Conservation (phyloP, 2,113 vertebrate species). For the Serilophus lunatus region DNA sequence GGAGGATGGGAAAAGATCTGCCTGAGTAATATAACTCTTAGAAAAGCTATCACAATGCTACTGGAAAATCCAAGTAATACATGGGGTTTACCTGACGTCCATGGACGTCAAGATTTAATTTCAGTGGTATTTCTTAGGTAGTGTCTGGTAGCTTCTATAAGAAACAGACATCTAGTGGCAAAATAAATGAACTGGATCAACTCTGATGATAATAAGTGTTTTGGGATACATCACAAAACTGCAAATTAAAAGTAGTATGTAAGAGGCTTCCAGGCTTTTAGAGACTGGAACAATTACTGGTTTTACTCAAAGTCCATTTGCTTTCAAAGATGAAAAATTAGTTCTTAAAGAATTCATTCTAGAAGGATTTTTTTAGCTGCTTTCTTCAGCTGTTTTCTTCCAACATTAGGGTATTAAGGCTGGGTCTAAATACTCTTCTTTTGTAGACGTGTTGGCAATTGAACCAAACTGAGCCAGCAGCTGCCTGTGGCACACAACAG, state of each 20-base stretch:
- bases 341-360: neutral
- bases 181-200: neutral
- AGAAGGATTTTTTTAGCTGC: neutral
- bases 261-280: neutral
- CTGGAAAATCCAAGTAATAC: neutral
- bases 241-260: neutral
- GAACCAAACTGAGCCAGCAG: neutral
- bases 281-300: neutral
- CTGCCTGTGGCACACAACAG: neutral
- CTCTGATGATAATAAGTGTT: neutral
- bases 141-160: neutral
- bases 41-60: neutral
- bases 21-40: neutral
- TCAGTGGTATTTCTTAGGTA: neutral
- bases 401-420: neutral
- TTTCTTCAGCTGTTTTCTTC: too few relatives aligned
- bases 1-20: neutral
- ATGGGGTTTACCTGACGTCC: neutral
- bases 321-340: neutral
- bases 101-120: neutral
- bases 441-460: rapidly evolving
- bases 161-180: neutral
- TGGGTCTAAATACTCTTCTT: neutral
- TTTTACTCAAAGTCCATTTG: neutral
- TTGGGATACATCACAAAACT: neutral